Conservation (phyloP, 2,888 invertebrate species). For the Pristionchus fissidentatus region DNA sequence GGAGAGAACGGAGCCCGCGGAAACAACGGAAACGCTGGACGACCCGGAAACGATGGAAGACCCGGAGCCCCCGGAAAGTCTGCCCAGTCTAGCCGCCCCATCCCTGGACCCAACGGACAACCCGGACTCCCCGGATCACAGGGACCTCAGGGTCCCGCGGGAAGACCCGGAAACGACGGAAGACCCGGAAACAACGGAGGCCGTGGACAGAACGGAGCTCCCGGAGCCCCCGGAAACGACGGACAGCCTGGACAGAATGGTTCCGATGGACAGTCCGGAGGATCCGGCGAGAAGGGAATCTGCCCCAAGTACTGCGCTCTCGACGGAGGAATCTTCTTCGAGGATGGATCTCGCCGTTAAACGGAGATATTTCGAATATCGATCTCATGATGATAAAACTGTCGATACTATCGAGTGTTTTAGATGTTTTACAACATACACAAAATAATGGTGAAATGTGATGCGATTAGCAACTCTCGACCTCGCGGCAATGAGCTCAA, state of each 20-base stretch:
- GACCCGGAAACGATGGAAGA: constrained; percentile 46
- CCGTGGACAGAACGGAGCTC: constrained; percentile 18
- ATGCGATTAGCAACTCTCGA: too few relatives aligned
- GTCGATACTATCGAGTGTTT: too few relatives aligned
- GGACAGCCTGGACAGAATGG: constrained; percentile 36
- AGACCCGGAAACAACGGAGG: constrained; percentile 22
- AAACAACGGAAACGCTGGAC: constrained; percentile 18
- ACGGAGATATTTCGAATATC: not conserved
- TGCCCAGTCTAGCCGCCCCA: not conserved
- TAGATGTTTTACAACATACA: too few relatives aligned
- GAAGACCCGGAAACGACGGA: constrained; percentile 42
- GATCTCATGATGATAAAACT: constrained; percentile 15
- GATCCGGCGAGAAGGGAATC: constrained; percentile 46
- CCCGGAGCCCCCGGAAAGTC: constrained; percentile 45
- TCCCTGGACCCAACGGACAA: constrained; percentile 42
- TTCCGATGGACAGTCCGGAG: constrained; percentile 1
- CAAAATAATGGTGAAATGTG: too few relatives aligned
- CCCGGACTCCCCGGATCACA: constrained; percentile 35
- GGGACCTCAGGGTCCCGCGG: constrained; percentile 45
- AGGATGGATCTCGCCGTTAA: constrained; percentile 50
- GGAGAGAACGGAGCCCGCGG: constrained; percentile 40
- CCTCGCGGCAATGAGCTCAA: not conserved
- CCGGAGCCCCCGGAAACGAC: constrained; percentile 47
- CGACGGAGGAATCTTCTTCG: constrained; percentile 53
- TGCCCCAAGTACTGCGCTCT: constrained; percentile 51